Base-by-base conservation (phyloP, 1,140 invertebrate genomes). In the Drosophila trapezifrons region DNA sequence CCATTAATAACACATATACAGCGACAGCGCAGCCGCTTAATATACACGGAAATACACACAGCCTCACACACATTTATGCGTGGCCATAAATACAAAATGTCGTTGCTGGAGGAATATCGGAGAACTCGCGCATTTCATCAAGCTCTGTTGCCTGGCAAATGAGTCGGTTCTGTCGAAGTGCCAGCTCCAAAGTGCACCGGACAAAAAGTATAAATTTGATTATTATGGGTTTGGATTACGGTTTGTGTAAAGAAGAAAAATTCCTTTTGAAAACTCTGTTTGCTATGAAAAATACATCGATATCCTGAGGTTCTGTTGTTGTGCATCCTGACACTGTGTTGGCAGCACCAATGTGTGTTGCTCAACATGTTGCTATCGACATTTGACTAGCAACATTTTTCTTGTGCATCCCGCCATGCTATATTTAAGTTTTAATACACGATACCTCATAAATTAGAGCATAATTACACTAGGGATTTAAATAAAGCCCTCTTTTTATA, bases 1-100 rank as follows among this genome's bases (percentile, higher is more conserved):
- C 59, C 75, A 82, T 82, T 74, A 82, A 82, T 82, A 82, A 82
- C 76, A 38, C 43, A 62, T 43, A 62, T 43, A 65, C 57, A 66
- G 43, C 55, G 60, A 40, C 69, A 27, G 35, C 32, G 20, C 47
- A 45, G 49, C 2, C 42, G 20, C 25, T 57, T 62, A 76, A 66
- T 59, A 66, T 47, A 76, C 71, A 45, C 22, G 13, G 18, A 32
- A 10, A 37, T n/a, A 37, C 32, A 17, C n/a, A 29, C n/a, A 47
- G 7, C 10, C 6, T 42, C 46, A 58, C 40, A 38, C 37, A 37
- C 35, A 9, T 60, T 32, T 27, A 9, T 63, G 40, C 40, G 66
- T 18, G 60, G 47, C 42, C 71, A 76, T 79, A 78, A 82, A 82
- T 66, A 71, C 57, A 40, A 58, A 75, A 82, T 63, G 64, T 78